Base-by-base conservation (phyloP, 2,888 invertebrate species). In the Podabrus alpinus region DNA sequence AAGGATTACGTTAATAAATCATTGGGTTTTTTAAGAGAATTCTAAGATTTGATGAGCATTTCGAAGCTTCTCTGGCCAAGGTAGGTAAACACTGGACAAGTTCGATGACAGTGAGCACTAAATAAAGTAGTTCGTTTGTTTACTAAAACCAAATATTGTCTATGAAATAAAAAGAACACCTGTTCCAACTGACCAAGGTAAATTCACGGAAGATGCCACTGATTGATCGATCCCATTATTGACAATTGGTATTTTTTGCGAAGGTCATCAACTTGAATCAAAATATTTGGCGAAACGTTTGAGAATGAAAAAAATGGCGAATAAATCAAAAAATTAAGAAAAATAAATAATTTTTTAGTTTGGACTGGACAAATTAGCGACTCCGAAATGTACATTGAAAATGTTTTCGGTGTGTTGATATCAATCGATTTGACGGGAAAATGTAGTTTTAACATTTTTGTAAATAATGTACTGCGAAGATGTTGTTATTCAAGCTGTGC, bases 381-480 rank as follows among this genome's bases (percentile, higher is more conserved):
- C 7, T n/a, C 13, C 11, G 3, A 61, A 61, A 13, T 61, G 4
- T 7, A 62, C 62, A 62, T 45, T n/a, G 45, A 45, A 45, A 45
- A 45, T 45, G 45, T 45, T 45, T 45, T 45, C 45, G 45, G 45
- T 45, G 45, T n/a, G 45, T 9, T 24, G 45, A 45, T 45, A 45
- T 45, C 45, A 45, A 45, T 45, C 45, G 45, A 45, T 45, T 45
- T 45, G 45, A 45, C n/a, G 45, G 45, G 45, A 45, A 45, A 45
- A 45, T 45, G 45, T 45, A 9, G 45, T 45, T 45, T 45, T 45
- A 19, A 29, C 68, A 59, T 70, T 70, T 75, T 78, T 81, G 81
- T 82, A 83, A 82, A 83, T 83, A 83, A 84, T 84, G 81, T 83
- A 79, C 82, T 82, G 83, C 83, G 82, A 83, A 83, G 83, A 83